phyloP scores from a whole-genome alignment of 92 coral and sea anemone species.

The Parazoanthus atlanticus region DNA sequence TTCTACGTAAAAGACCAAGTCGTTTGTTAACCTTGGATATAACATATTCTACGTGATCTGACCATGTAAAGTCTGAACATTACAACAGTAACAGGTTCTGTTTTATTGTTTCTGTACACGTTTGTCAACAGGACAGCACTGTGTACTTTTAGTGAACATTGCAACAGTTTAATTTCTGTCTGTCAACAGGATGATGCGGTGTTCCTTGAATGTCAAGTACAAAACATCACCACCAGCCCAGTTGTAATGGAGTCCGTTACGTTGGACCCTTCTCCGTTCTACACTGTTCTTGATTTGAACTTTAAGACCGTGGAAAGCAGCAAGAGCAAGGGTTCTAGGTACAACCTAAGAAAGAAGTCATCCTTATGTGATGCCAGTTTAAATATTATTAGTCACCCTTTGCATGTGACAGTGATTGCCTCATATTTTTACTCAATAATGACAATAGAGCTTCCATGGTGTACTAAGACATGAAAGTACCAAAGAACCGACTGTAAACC shows the following conservation, averaged over 20 bases:
- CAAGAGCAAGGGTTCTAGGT: slow-evolving; percentile 15
- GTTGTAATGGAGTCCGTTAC: slow-evolving; percentile 97
- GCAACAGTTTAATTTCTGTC: neutral
- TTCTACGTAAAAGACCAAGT: no score
- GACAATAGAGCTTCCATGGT: no score
- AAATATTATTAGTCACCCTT: no score
- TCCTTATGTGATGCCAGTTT: no score
- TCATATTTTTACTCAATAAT: no score
- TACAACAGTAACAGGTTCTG: no score
- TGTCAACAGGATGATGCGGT: slow-evolving; percentile 80
- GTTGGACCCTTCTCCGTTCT: slow-evolving; percentile 84
- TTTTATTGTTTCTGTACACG: neutral
- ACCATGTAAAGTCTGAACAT: no score
- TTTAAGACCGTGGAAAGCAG: slow-evolving; percentile 35
- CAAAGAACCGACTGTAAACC: no score
- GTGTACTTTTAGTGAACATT: neutral
- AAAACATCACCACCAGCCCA: slow-evolving; percentile 94
- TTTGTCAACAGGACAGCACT: neutral
- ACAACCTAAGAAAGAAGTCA: neutral
- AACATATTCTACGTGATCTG: no score
- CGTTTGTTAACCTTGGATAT: no score
- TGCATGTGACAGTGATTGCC: no score
- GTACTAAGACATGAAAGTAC: no score
- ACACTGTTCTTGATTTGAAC: slow-evolving; percentile 84
- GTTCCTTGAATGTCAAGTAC: slow-evolving; percentile 97